These are phyloP conservation scores for Sitta europaea DNA, from an alignment of 2,113 vertebrate species.

Conservation along the genomic window DNA sequence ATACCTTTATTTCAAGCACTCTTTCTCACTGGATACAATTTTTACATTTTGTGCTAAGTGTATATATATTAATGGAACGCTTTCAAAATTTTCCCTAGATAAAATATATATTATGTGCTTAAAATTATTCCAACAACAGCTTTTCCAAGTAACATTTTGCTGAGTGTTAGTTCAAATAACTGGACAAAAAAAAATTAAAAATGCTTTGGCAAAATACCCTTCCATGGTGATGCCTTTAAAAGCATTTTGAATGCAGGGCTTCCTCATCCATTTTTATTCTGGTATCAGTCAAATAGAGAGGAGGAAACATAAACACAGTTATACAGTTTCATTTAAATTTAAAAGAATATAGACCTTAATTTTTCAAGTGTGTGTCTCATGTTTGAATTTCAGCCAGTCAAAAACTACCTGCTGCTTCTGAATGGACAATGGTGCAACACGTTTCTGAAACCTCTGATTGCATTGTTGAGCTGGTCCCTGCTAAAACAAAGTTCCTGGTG, in stretches of 20 bases:
- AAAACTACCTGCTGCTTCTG: slow-evolving; percentile 18
- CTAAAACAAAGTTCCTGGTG: slow-evolving; percentile 48
- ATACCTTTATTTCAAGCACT: slow-evolving; percentile 70
- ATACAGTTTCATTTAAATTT: slow-evolving; percentile 34
- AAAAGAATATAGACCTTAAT: slow-evolving; percentile 26
- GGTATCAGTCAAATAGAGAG: background rate
- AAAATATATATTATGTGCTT: slow-evolving; percentile 49
- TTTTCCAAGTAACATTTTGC: background rate
- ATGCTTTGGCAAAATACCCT: slow-evolving; percentile 28
- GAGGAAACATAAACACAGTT: slow-evolving; percentile 1
- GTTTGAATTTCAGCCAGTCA: slow-evolving; percentile 26
- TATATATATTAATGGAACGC: slow-evolving; percentile 19
- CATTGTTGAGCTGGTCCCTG: slow-evolving; percentile 44
- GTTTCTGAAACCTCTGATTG: slow-evolving; percentile 39
- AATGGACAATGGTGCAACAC: background rate
- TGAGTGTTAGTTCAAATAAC: background rate
- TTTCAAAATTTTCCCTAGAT: slow-evolving; percentile 43
- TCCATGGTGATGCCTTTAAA: background rate
- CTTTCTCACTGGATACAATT: slow-evolving; percentile 50
- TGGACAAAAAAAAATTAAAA: background rate
- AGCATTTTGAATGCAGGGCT: background rate
- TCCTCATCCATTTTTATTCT: background rate
- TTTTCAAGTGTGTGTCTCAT: slow-evolving; percentile 50
- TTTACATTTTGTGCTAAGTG: slow-evolving; percentile 14
- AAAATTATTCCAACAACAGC: slow-evolving; percentile 6